These are phyloP conservation scores for Perizoma affinitatum DNA, from an alignment of 2,888 invertebrate genomes.

Conservation along the genomic window DNA sequence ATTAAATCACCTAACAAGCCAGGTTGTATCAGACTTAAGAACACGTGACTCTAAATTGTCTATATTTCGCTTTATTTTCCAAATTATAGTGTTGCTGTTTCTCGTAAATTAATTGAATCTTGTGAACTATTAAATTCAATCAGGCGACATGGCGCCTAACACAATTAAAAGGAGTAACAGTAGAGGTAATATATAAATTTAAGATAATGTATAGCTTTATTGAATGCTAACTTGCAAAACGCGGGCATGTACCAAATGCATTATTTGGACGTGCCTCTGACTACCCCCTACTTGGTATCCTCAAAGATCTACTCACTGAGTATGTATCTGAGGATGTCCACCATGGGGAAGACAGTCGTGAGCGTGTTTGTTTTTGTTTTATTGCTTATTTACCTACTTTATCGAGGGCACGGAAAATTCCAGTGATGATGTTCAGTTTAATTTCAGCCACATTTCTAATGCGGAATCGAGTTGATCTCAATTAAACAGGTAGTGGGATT, in stretches of 20 bases:
- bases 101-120: constrained; percentile 9
- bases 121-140: constrained; percentile 2
- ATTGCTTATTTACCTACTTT: too few species aligned
- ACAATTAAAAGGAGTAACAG: too few species aligned
- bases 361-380: too few species aligned
- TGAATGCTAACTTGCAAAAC: too few species aligned
- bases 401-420: not conserved
- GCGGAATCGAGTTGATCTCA: constrained; percentile 10
- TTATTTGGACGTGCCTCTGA: too few species aligned
- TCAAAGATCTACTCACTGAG: too few species aligned
- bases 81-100: constrained; percentile 19
- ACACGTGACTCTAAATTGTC: constrained; percentile 46
- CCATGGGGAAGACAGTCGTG: too few species aligned
- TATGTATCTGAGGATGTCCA: too few species aligned
- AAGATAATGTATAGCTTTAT: too few species aligned
- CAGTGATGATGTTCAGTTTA: constrained; percentile 3
- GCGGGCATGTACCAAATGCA: too few species aligned
- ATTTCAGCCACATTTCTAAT: constrained; percentile 7
- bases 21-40: constrained; percentile 41
- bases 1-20: constrained; percentile 51
- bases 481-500: constrained; percentile 7
- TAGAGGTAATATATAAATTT: too few species aligned
- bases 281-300: too few species aligned
- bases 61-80: constrained; percentile 29
- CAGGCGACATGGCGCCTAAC: not conserved